Base-by-base conservation (phyloP, 2,888 invertebrate genomes). In the Scaptomyza tumidula region DNA sequence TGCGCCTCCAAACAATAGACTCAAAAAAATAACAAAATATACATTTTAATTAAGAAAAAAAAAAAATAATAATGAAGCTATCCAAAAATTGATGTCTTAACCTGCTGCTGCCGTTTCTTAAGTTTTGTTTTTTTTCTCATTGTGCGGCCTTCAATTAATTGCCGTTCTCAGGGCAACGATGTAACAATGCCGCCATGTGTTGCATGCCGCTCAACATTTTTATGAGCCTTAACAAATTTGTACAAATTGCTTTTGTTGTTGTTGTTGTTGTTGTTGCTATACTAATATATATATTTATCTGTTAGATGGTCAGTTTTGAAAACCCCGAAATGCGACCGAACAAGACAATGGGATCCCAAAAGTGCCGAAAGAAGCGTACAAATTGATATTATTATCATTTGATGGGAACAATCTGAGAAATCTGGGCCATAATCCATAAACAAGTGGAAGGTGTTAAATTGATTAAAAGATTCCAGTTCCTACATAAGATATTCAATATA, bases 221-320 rank as follows among this genome's bases (percentile, higher is more conserved):
- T 85, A 85, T 85, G 82, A 67, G 89, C 80, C 85, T 62, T 71
- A 82, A 85, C 87, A 72, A 85, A 88, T 85, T 88, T 67, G 82
- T 74, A 87, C 82, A 84, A 85, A 85, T 88, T 88, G 82, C 70
- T 57, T 49, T 43, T 24, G 29, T 14, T 3, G n/a, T n/a, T 24
- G 35, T 27, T 66, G 39, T 48, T 50, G n/a, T 33, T 41, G 37
- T 13, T 59, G 48, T 13, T 69, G 50, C 16, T 37, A 16, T 19
- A 19, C 19, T 19, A 19, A 19, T 19, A 19, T 19, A 19, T 19
- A 19, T 66, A 50, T 52, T 60, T 59, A 45, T 68, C 39, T 43
- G 46, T 55, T 48, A 44, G 45, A 46, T 62, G 64, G 57, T 68
- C 73, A 71, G 52, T 56, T 41, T 57, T 49, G 41, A 56, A 59